A percentile compares a stretch with the other conserved stretches of the same genome.
phyloP scores from a whole-genome alignment of 2,888 invertebrate genomes.

The Tipula helvola region DNA sequence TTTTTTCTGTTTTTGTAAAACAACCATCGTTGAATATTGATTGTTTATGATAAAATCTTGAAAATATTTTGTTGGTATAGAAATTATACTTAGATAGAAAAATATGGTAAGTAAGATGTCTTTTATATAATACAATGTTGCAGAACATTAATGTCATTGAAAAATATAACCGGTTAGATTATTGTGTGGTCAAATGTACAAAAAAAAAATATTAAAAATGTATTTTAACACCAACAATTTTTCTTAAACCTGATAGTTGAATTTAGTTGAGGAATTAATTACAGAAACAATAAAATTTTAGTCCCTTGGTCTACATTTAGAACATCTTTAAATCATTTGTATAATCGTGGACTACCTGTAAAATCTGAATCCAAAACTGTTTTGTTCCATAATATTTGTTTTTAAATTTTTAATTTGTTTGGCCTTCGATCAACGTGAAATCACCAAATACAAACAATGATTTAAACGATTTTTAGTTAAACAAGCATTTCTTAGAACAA shows the following conservation, averaged over 20 bases:
- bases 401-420: neutral
- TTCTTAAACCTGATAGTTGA: neutral
- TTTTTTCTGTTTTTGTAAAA: neutral
- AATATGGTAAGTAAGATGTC: neutral
- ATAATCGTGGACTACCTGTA: too few species aligned
- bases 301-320: neutral
- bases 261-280: neutral
- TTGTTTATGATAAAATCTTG: neutral
- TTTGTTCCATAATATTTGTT: neutral
- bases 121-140: neutral
- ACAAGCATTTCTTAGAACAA: neutral
- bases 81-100: neutral
- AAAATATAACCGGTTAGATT: neutral
- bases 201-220: neutral
- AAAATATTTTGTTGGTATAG: neutral
- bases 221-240: neutral
- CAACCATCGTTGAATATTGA: neutral
- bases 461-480: neutral
- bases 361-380: neutral
- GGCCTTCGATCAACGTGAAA: neutral
- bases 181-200: neutral
- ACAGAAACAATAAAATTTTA: neutral
- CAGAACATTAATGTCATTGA: neutral
- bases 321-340: neutral
- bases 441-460: neutral